Base-by-base conservation (phyloP, 2,888 invertebrate species). In the Gastrophysa polygoni region DNA sequence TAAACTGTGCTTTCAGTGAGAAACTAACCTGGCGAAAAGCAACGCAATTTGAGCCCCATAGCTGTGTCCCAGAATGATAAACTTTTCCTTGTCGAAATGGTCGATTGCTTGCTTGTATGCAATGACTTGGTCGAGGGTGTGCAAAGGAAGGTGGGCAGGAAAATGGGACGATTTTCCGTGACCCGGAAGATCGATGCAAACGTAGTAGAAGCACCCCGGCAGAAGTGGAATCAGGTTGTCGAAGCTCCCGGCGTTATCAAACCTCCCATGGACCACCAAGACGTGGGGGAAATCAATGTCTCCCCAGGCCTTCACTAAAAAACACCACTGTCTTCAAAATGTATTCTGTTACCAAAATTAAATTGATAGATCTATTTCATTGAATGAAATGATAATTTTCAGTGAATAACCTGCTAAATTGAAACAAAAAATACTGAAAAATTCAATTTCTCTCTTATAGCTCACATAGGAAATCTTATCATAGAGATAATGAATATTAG, bases 301-400 rank as follows among this genome's bases (percentile, higher is more conserved):
- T 0, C 89, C 89, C 88, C 88, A 89, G 63, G 86, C 83, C 76
- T 87, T 83, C 16, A 85, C 88, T 88, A 80, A 44, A 64, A n/a
- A n/a, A n/a, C n/a, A n/a, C n/a, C n/a, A n/a, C n/a, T n/a, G n/a
- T n/a, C n/a, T n/a, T n/a, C n/a, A n/a, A n/a, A n/a, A n/a, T n/a
- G n/a, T n/a, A n/a, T n/a, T n/a, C n/a, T n/a, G n/a, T n/a, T n/a
- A n/a, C n/a, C n/a, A n/a, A n/a, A n/a, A n/a, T n/a, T n/a, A n/a
- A n/a, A n/a, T n/a, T n/a, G n/a, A n/a, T n/a, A n/a, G n/a, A n/a
- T n/a, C n/a, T n/a, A n/a, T n/a, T n/a, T n/a, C n/a, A n/a, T n/a
- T n/a, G n/a, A n/a, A n/a, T n/a, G n/a, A n/a, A n/a, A n/a, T n/a
- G n/a, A n/a, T n/a, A n/a, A n/a, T n/a, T n/a, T n/a, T n/a, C n/a